Percentiles rank a stretch among this genome's conserved stretches.
phyloP scores from a whole-genome alignment of 2,113 vertebrate species.

The Mirounga angustirostris region DNA sequence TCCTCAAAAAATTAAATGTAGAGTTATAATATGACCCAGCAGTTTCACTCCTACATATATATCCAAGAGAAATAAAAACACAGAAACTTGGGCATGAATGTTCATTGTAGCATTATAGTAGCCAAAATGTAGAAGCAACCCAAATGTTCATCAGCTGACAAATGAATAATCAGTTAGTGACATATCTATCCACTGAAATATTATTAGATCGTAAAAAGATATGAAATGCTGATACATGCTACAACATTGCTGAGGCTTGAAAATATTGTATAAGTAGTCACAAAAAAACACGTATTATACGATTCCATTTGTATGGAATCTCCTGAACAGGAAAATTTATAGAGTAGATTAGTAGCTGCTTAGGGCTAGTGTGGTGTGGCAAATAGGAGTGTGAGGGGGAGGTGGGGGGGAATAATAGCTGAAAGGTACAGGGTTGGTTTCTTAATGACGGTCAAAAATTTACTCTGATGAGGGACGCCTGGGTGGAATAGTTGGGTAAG shows the following conservation, averaged over 20 bases:
- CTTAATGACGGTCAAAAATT: not conserved
- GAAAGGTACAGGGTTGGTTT: not conserved
- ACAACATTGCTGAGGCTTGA: not conserved
- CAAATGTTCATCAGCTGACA: not conserved
- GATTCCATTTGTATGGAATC: slow-evolving; percentile 35
- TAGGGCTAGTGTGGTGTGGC: not conserved
- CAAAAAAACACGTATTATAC: not conserved
- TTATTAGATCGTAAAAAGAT: not conserved
- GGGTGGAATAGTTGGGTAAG: not conserved
- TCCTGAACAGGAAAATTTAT: not conserved
- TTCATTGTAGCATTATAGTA: not conserved
- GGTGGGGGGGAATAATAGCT: not conserved
- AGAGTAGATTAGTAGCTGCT: not conserved
- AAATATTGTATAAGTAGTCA: not conserved
- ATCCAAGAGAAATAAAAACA: not conserved
- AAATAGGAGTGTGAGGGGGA: not conserved
- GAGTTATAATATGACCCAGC: not conserved
- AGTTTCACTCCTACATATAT: not conserved
- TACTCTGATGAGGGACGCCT: not conserved
- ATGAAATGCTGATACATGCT: not conserved
- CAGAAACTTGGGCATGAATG: not conserved
- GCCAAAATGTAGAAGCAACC: not conserved
- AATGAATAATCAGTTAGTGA: not conserved
- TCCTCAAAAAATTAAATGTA: not conserved
- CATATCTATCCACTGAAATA: not conserved